Conservation (phyloP, 37 sponge, comb jelly and placozoan genomes). For the Agelas oroides region DNA sequence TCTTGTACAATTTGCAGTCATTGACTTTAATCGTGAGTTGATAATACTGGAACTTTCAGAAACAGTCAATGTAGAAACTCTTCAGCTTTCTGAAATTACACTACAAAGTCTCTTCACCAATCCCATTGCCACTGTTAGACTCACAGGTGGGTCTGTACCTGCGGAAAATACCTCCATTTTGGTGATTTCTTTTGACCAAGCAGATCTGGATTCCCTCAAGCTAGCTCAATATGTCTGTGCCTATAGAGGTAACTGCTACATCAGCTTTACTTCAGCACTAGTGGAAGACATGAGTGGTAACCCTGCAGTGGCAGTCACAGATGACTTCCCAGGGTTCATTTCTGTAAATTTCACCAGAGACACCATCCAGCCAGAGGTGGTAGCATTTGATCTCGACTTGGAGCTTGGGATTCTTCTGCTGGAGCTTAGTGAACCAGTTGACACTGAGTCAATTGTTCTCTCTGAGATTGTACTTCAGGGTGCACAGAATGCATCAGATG, state of each 20-base stretch:
- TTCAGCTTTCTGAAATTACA: conserved; percentile 68
- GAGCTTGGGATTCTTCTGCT: conserved; percentile 47
- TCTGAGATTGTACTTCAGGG: conserved; percentile 69
- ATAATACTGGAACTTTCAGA: conserved; percentile 80
- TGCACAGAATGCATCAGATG: conserved; percentile 35
- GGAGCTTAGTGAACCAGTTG: conserved; percentile 85
- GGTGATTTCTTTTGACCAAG: conserved; percentile 52
- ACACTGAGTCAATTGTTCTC: conserved; percentile 47
- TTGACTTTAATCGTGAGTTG: conserved; percentile 65
- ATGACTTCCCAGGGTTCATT: conserved; percentile 75
- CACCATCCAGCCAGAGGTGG: conserved; percentile 50
- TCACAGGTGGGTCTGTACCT: conserved; percentile 68
- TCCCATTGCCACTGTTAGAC: conserved; percentile 38
- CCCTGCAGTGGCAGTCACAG: conserved; percentile 28
- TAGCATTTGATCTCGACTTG: conserved; percentile 79
- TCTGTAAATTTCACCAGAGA: conserved; percentile 61
- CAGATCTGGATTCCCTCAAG: conserved; percentile 78
- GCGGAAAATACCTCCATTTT: conserved; percentile 52
- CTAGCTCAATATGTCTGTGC: conserved; percentile 62
- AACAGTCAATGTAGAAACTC: conserved; percentile 73
- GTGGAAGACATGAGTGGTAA: conserved; percentile 83
- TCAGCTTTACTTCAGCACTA: conserved; percentile 60
- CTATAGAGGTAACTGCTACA: conserved; percentile 88
- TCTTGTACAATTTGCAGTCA: conserved; percentile 46
- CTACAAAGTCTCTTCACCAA: conserved; percentile 71